Evolutionary conservation across 2,888 invertebrate species (phyloP), one percentile per base, ranked within the genome.

Genomic region (Drosophila tanythrix): DNA sequence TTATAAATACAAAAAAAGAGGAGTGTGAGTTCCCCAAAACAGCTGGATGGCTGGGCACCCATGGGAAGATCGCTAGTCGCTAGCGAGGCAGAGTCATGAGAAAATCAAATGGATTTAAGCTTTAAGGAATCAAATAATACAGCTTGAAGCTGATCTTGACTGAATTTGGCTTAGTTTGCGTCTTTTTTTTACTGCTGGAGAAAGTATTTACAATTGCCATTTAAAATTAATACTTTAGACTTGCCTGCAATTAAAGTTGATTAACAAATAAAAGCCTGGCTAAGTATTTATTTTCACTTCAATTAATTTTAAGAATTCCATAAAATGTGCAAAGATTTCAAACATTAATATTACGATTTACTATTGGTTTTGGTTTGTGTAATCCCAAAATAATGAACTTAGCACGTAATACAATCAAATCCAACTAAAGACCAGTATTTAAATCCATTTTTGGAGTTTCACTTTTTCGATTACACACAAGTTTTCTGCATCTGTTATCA

Each of bases 11-110:
- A 4, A 6, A 56, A 13, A 0, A 55, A 56, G 18, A 36, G 29
- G 50, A 53, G 51, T 43, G 40, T 61, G 61, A 58, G 64, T 43
- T 62, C 61, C 46, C 33, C 8, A 60, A 76, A 80, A 58, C 88
- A 73, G 68, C 76, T 82, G 82, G 65, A 70, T 67, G 50, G 64
- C 72, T 40, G n/a, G 53, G 27, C 63, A 65, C 68, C 71, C 81
- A 76, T 66, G 70, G 58, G 71, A 88, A 88, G 55, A 57, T 46
- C 29, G 46, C 56, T 25, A 51, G 33, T 33, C 3, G 11, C 48
- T 46, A n/a, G 60, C 40, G 21, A n/a, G 46, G 15, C 46, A 55
- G 55, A 51, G 7, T 25, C 50, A 33, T 46, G 57, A 33, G 56
- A 64, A 50, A 21, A 15, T n/a, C 33, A 69, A 53, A 48, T 10